Evolutionary conservation across 1,140 invertebrate species (phyloP).

Genomic region (Akabosia matsudoensis): DNA sequence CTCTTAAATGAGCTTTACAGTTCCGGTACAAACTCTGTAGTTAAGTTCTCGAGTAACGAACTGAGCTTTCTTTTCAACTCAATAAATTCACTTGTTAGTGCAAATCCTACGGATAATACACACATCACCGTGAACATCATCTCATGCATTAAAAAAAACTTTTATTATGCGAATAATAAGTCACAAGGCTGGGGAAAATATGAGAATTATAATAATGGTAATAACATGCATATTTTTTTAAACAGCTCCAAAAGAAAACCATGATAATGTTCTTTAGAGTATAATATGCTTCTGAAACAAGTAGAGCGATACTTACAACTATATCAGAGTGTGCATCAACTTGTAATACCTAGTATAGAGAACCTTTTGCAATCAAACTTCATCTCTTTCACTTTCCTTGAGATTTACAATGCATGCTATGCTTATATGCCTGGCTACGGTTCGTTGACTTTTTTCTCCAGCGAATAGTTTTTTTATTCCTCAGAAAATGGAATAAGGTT

Average conservation of each 20-base stretch:
- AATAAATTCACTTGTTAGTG: not conserved
- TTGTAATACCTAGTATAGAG: no score
- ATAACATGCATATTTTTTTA: not conserved
- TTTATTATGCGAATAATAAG: not conserved
- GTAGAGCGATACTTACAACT: no score
- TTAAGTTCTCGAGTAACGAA: no score
- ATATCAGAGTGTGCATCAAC: no score
- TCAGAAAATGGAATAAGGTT: not conserved
- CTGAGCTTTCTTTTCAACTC: not conserved
- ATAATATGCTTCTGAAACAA: no score
- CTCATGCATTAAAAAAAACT: not conserved
- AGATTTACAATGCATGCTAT: not conserved
- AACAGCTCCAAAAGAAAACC: not conserved
- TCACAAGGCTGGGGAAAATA: not conserved
- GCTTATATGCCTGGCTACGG: not conserved
- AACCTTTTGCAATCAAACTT: not conserved
- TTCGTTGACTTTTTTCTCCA: not conserved
- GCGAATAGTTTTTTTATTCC: not conserved
- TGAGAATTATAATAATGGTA: not conserved
- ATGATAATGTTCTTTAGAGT: not conserved
- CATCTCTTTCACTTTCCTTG: not conserved
- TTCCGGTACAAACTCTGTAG: no score
- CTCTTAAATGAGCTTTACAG: no score
- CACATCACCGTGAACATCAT: not conserved
- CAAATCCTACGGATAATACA: not conserved